Conservation (phyloP, 1,140 invertebrate species). For the Bursaphelenchus mucronatus region DNA sequence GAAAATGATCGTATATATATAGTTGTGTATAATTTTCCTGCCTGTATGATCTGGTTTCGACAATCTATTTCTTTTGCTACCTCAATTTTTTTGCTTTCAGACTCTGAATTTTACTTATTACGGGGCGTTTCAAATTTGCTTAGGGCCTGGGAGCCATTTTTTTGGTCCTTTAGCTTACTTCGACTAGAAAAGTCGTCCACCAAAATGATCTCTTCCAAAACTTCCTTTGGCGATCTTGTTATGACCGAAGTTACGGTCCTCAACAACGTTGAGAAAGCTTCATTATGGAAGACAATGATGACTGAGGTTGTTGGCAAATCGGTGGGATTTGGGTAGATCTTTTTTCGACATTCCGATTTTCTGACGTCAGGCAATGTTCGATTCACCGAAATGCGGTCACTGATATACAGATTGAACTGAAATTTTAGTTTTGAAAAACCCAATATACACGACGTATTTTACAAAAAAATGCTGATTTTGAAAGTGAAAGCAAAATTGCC, state of each 20-base stretch:
- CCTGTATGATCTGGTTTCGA: no score
- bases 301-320: slow-evolving; percentile 71
- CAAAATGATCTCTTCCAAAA: slow-evolving; percentile 81
- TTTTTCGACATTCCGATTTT: slow-evolving; percentile 58
- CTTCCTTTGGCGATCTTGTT: slow-evolving; percentile 72
- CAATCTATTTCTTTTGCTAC: no score
- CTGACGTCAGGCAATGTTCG: slow-evolving; percentile 88
- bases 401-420: slow-evolving; percentile 95
- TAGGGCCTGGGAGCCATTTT: no score
- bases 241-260: slow-evolving; percentile 80
- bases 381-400: slow-evolving; percentile 94
- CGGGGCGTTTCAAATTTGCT: no score
- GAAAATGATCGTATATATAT: no score
- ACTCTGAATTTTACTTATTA: no score
- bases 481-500: no score
- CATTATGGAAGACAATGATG: slow-evolving; percentile 87
- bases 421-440: neutral
- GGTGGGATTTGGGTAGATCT: slow-evolving; percentile 42
- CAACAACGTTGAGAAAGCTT: slow-evolving; percentile 82
- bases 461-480: no score
- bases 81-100: no score
- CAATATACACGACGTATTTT: slow-evolving; percentile 68
- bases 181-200: slow-evolving; percentile 84
- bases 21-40: no score
- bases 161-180: slow-evolving; percentile 67